Base-by-base conservation (phyloP, 2,113 vertebrate genomes). In the Ranitomeya variabilis region DNA sequence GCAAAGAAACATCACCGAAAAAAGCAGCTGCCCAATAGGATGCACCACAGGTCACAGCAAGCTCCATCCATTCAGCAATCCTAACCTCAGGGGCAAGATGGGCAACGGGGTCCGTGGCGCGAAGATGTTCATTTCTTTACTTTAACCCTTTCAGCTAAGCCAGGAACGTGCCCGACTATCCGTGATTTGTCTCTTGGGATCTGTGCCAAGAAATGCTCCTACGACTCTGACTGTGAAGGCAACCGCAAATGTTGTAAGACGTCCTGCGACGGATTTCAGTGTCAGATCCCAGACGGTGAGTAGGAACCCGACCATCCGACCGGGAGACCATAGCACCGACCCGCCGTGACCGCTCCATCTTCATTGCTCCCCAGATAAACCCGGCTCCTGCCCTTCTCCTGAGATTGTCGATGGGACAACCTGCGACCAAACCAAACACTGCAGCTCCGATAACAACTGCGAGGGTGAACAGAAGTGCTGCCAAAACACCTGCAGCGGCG, bases 191-290 rank as follows among this genome's bases (percentile, higher is more conserved):
- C 60, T 16, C 81, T 89, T 1, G 87, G 23, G 15, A 12, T 45
- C 18, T 89, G 87, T 16, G 26, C 9, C 26, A 19, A 7, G 1
- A 13, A 4, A 3, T 89, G 87, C 45, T 16, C 9, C 8, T 23
- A 18, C 2, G 87, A 89, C 18, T 7, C 0, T 0, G 12, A 84
- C 13, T 89, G 87, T 31, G 3, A 0, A 0, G 67, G 80, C 7
- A 54, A 69, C 45, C 59, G 54, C 5, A 89, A 89, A 84, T 89
- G 87, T 74, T 89, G 87, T 64, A 66, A 57, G 6, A 89, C 87
- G 0, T 73, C 80, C 0, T 89, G 87, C 57, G 21, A 78, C 37
- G 87, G 87, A 12, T 19, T 7, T 10, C 45, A 45, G n/a, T 89
- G 87, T 26, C 71, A 79, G 16, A 26, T 76, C 21, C 87, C 87